Evolutionary conservation across 1,140 invertebrate genomes (phyloP), one percentile per base, ranked within the genome.

Genomic region (Grapholita molesta): DNA sequence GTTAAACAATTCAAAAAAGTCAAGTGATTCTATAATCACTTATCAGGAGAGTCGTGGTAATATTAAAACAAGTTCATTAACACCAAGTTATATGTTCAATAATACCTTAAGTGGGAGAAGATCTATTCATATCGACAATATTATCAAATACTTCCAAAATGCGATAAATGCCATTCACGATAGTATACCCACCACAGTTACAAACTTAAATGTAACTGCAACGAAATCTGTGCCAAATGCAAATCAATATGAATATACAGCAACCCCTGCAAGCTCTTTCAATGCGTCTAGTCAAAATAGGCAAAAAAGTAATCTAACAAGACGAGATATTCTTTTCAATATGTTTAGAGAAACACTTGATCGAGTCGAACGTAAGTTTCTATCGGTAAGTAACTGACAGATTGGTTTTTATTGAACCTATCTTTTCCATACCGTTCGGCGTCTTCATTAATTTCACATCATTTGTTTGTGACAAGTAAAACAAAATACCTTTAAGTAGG

Each of bases 331-430:
- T 28, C n/a, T 61, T 30, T 28, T 30, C 32, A n/a, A 1, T 8
- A 64, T 64, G 38, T 83, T 80, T 70, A 70, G 33, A 1, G 25
- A 67, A 64, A 70, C 75, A 33, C 66, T 86, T 6, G 75, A 82
- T 30, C 15, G 64, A 28, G 71, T 86, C 18, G 78, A 86, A 61
- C 70, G 74, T 61, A 75, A 75, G 53, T 80, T 86, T 75, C 84
- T 84, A 72, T 61, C 76, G 77, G 84, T 84, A 67, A 78, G 76
- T 69, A 28, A 24, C 11, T 25, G 25, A 28, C 12, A 25, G 18
- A 21, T 0, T 48, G 3, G 33, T 11, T n/a, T 3, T 38, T 38
- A 3, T 38, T 35, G 33, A 35, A 1, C 8, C 33, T n/a, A 38
- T 35, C 11, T 38, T n/a, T n/a, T n/a, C n/a, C n/a, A n/a, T n/a